These are phyloP conservation scores for Aurelia sp. DNA, from an alignment of 30 jellyfish, hydroid and myxozoan genomes.

Conservation along the genomic window DNA sequence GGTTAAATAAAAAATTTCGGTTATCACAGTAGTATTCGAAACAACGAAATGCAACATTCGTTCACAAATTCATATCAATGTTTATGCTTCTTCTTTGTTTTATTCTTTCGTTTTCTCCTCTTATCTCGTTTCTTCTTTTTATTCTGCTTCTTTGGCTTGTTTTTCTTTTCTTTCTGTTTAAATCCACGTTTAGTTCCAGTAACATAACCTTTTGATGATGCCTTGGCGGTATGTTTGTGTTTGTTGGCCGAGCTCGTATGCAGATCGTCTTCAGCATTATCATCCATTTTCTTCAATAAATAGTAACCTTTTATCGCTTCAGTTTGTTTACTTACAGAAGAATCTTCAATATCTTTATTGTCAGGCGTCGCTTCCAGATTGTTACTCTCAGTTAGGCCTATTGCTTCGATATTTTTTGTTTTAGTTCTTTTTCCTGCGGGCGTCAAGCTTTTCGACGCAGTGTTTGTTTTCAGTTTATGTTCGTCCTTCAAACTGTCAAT, in stretches of 20 bases:
- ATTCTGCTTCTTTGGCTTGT: background rate
- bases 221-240: background rate
- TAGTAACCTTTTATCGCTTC: slow-evolving; percentile 14
- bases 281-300: slow-evolving; percentile 26
- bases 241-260: background rate
- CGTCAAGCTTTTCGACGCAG: slow-evolving; percentile 59
- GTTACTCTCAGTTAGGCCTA: too few species aligned
- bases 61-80: too few species aligned
- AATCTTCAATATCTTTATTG: too few species aligned
- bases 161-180: slow-evolving; percentile 1
- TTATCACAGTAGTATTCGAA: too few species aligned
- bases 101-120: background rate
- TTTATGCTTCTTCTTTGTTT: background rate
- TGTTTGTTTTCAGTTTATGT: slow-evolving; percentile 28
- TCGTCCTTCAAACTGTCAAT: slow-evolving; percentile 34
- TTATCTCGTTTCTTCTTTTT: slow-evolving; percentile 10
- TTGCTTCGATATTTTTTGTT: background rate
- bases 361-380: too few species aligned
- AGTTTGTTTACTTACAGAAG: background rate
- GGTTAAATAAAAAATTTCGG: too few species aligned
- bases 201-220: slow-evolving; percentile 35
- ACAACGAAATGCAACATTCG: too few species aligned
- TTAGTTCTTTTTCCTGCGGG: slow-evolving; percentile 5
- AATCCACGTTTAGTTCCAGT: slow-evolving; percentile 42
- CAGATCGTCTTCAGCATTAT: background rate